A percentile compares a stretch with the other conserved stretches of the same genome.
These are phyloP conservation scores for Eupeodes corollae DNA, from an alignment of 1,140 invertebrate genomes.

Conservation along the genomic window DNA sequence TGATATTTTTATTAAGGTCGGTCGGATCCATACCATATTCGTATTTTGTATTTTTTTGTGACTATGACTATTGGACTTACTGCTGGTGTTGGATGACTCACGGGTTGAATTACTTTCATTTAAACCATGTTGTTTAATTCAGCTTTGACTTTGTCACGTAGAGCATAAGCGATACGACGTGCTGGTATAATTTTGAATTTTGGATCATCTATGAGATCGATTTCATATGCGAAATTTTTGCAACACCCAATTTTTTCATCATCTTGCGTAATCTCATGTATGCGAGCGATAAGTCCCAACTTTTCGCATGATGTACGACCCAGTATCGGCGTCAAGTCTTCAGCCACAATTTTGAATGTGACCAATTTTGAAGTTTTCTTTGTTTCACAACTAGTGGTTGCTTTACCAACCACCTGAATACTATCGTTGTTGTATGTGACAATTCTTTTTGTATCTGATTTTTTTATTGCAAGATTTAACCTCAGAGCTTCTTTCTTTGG, in stretches of 20 bases:
- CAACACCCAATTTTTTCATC: conserved; percentile 11
- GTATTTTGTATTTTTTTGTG: conserved; percentile 17
- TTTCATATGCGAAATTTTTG: conserved; percentile 12
- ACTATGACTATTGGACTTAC: conserved; percentile 26
- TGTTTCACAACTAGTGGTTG: conserved; percentile 13
- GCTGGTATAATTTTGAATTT: too few relatives aligned
- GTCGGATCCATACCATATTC: conserved; percentile 36
- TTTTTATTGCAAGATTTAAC: neutral
- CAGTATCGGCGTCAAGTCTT: too few relatives aligned
- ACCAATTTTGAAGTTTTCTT: conserved; percentile 9
- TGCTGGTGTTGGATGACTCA: conserved; percentile 30
- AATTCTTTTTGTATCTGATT: neutral
- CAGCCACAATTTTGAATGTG: too few relatives aligned
- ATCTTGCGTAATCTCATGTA: neutral
- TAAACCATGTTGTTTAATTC: conserved; percentile 24
- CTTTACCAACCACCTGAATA: conserved; percentile 15
- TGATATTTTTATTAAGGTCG: conserved; percentile 32
- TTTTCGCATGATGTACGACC: too few relatives aligned
- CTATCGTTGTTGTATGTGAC: conserved; percentile 2
- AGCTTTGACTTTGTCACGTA: conserved; percentile 20
- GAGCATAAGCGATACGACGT: conserved; percentile 16
- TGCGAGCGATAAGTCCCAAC: too few relatives aligned
- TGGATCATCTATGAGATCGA: conserved; percentile 1
- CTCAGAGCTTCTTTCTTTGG: neutral
- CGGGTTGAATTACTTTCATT: conserved; percentile 13